Conservation (phyloP, 2,888 invertebrate species). For the Athalia cordata region DNA sequence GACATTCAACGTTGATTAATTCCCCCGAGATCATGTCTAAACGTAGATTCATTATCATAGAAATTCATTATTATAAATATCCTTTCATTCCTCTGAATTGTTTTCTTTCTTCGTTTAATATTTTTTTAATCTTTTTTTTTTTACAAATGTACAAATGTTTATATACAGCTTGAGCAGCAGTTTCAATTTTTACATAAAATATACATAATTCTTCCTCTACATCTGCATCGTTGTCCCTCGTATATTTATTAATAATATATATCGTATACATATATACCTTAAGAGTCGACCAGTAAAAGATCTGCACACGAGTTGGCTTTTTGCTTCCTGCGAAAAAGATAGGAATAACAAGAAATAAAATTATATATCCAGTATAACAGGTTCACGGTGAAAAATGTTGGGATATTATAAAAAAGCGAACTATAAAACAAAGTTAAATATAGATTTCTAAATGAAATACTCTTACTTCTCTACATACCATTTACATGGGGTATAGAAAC, state of each 20-base stretch:
- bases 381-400: no score
- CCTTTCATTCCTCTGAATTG: no score
- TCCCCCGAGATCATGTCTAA: no score
- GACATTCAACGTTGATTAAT: no score
- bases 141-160: conserved; percentile 49
- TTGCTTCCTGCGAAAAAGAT: conserved; percentile 77
- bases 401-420: no score
- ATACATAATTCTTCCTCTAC: neutral
- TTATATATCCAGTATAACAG: conserved; percentile 51
- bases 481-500: no score
- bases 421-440: no score
- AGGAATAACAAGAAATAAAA: conserved; percentile 26
- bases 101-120: neutral
- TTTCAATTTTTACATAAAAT: conserved; percentile 35
- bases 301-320: conserved; percentile 86
- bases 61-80: no score
- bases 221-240: no score
- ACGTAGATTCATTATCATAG: no score
- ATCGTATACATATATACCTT: conserved; percentile 55
- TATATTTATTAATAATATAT: neutral
- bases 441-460: no score
- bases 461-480: no score
- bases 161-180: conserved; percentile 45
- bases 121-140: conserved; percentile 25
- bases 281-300: conserved; percentile 79